Evolutionary conservation across 2,888 invertebrate genomes (phyloP), one percentile per base, ranked within the genome.

Genomic region (Oscheius sp.): DNA sequence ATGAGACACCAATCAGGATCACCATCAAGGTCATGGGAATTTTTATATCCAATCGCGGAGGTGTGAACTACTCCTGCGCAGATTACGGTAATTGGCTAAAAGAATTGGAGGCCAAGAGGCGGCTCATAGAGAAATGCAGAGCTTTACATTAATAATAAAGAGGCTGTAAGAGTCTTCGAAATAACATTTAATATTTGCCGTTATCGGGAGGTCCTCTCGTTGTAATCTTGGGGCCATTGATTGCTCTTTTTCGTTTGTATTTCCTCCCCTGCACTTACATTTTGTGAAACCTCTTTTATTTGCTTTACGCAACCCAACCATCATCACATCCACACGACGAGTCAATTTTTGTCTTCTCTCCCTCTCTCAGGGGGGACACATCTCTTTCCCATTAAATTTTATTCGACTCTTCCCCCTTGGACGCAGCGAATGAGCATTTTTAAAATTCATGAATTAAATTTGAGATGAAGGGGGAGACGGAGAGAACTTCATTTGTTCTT

Each of bases 251-350:
- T 52, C 52, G 52, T 52, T 52, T 52, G 52, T 52, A 52, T 52
- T 52, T 27, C 52, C 52, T 52, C 55, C 20, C 33, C 55, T 57
- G 57, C 57, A 57, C 57, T 57, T 57, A 57, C 57, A 57, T 57
- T 57, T 57, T 57, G 57, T 57, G 37, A 57, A 57, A 57, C 57
- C 57, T 31, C n/a, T 33, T 57, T 57, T 57, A 57, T 57, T 57
- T 57, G 57, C 57, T 57, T 39, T 25, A 20, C 57, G 57, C 37
- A 55, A n/a, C 34, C 57, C 37, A 39, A n/a, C n/a, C n/a, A n/a
- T n/a, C n/a, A 39, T 52, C 57, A 57, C 57, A 37, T 34, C 57
- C 57, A 29, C 34, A 17, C 34, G 34, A 27, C 52, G 52, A 52
- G 52, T 15, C 52, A 52, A n/a, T 27, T 48, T 52, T 52, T 29